phyloP scores from a whole-genome alignment of 2,797 vertebrate genomes.

The Kryptolebias ocellatus region DNA sequence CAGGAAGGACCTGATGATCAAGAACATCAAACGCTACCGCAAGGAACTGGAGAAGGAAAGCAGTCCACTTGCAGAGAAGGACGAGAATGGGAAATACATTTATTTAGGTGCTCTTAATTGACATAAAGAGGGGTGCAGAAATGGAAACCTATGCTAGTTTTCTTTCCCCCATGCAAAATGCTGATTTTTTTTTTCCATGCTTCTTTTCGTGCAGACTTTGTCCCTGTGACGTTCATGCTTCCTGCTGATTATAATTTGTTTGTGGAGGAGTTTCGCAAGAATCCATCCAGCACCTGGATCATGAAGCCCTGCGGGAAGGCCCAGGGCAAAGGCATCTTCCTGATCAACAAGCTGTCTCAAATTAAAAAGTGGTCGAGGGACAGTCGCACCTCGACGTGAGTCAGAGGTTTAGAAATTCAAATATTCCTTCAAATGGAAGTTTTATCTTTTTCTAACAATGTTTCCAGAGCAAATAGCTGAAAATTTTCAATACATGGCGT shows the following conservation, averaged over 20 bases:
- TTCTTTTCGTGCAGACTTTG: slow-evolving; percentile 86
- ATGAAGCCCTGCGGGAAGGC: slow-evolving; percentile 99
- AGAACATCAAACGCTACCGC: slow-evolving; percentile 97
- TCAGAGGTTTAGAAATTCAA: slow-evolving; percentile 18
- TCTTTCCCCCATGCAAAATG: neutral
- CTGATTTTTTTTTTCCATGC: neutral
- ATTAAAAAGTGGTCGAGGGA: slow-evolving; percentile 99
- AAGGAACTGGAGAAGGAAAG: slow-evolving; percentile 96
- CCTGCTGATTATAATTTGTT: slow-evolving; percentile 97
- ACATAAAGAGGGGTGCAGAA: neutral
- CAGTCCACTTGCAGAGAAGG: slow-evolving; percentile 94
- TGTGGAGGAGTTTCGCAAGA: slow-evolving; percentile 97
- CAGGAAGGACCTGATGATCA: slow-evolving; percentile 98
- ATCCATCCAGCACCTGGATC: slow-evolving; percentile 98
- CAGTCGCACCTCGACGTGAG: slow-evolving; percentile 96
- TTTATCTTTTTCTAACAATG: too few relatives aligned
- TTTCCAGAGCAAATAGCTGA: too few relatives aligned
- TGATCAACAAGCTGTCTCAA: slow-evolving; percentile 98
- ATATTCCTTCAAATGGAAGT: too few relatives aligned
- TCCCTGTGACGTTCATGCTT: slow-evolving; percentile 98
- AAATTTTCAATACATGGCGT: too few relatives aligned
- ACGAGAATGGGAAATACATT: slow-evolving; percentile 96
- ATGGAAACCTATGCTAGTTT: neutral
- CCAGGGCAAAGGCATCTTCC: slow-evolving; percentile 98
- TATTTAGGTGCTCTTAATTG: slow-evolving; percentile 84